These are phyloP conservation scores for Metopolophium dirhodum DNA, from an alignment of 1,140 invertebrate species.

Conservation along the genomic window DNA sequence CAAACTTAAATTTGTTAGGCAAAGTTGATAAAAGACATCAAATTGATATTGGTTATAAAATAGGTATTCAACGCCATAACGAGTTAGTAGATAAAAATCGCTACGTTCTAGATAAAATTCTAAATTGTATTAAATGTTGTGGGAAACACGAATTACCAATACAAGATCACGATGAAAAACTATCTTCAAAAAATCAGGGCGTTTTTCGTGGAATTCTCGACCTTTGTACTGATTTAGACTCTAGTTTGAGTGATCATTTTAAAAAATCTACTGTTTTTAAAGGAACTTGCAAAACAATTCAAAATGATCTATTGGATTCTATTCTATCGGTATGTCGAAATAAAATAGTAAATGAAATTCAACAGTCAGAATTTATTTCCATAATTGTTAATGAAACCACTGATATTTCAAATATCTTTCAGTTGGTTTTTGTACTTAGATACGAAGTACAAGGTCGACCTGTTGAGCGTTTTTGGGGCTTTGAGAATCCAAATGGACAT, in stretches of 20 bases:
- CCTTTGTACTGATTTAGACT: slow-evolving; percentile 60
- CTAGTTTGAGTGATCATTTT: slow-evolving; percentile 61
- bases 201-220: slow-evolving; percentile 58
- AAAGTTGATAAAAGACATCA: background rate
- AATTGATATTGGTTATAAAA: slow-evolving; percentile 36
- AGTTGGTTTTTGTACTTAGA: slow-evolving; percentile 57
- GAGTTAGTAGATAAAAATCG: slow-evolving; percentile 25
- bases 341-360: slow-evolving; percentile 61
- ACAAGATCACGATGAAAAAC: slow-evolving; percentile 61
- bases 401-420: slow-evolving; percentile 60
- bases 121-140: slow-evolving; percentile 62
- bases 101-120: slow-evolving; percentile 59
- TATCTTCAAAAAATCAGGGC: slow-evolving; percentile 57
- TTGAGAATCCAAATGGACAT: slow-evolving; percentile 60
- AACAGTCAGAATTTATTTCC: slow-evolving; percentile 60
- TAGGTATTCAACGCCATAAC: slow-evolving; percentile 29
- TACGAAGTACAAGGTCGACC: slow-evolving; percentile 58
- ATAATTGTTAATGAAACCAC: slow-evolving; percentile 62
- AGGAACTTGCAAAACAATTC: background rate
- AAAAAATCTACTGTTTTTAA: slow-evolving; percentile 54
- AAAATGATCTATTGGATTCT: background rate
- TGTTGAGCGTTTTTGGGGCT: slow-evolving; percentile 62
- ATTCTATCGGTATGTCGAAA: slow-evolving; percentile 59
- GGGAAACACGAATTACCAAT: slow-evolving; percentile 61
- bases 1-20: background rate